phyloP scores from a whole-genome alignment of 1,140 invertebrate species.

The Brachionus asplanchnoidis region DNA sequence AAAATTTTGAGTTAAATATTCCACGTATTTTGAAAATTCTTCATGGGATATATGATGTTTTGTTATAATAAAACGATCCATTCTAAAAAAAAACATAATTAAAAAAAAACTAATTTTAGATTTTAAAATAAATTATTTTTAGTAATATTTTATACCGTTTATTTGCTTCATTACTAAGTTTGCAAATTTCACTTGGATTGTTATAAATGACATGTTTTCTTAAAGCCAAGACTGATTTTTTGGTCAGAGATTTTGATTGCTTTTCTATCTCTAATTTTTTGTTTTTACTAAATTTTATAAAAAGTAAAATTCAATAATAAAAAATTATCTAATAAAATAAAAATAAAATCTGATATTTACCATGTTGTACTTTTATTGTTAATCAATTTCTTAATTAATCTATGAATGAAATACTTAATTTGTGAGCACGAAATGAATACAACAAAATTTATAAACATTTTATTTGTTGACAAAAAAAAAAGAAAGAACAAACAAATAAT shows the following conservation, averaged over 20 bases:
- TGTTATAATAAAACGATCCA: neutral
- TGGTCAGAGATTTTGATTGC: neutral
- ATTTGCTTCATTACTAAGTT: neutral
- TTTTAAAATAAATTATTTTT: neutral
- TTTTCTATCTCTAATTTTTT: neutral
- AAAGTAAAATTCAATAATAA: neutral
- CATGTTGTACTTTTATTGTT: neutral
- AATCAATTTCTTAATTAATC: neutral
- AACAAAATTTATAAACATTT: neutral
- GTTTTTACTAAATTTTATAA: neutral
- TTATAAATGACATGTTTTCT: neutral
- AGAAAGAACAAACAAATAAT: neutral
- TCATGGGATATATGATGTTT: neutral
- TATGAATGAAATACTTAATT: neutral
- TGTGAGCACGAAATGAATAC: neutral
- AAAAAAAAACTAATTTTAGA: neutral
- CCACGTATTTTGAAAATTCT: neutral
- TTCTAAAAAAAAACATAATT: neutral
- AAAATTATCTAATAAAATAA: neutral
- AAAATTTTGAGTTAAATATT: neutral
- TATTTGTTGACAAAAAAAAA: neutral
- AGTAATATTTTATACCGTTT: neutral
- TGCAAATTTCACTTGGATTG: neutral
- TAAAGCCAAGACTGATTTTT: neutral
- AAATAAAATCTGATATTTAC: neutral